Evolutionary conservation across 2,888 invertebrate genomes (phyloP).

Genomic region (Tachina fera): DNA sequence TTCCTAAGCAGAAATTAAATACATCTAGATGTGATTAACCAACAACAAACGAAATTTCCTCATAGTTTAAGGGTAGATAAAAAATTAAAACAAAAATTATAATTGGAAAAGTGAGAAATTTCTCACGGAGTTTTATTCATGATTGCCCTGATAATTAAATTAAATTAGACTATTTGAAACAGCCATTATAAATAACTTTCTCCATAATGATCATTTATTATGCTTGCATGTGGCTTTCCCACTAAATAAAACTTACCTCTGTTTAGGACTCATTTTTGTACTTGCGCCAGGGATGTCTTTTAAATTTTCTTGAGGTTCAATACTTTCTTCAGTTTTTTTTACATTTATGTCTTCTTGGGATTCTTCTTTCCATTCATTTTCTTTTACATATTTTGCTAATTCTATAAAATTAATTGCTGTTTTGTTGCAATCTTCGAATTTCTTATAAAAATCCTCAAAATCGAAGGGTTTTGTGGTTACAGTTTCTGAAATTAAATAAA

Average conservation of each 20-base stretch:
- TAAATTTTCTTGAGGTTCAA: neutral
- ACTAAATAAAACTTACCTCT: slow-evolving; percentile 64
- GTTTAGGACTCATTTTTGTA: slow-evolving; percentile 64
- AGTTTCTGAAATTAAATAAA: slow-evolving; percentile 74
- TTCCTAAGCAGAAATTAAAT: too few species aligned
- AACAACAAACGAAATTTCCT: too few species aligned
- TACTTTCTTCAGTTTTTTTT: slow-evolving; percentile 7
- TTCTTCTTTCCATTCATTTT: slow-evolving; percentile 8
- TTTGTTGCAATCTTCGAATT: slow-evolving; percentile 64
- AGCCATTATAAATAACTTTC: too few species aligned
- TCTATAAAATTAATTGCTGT: slow-evolving; percentile 57
- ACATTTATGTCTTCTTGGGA: neutral
- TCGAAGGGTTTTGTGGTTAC: slow-evolving; percentile 76
- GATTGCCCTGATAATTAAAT: too few species aligned
- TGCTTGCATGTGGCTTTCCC: too few species aligned
- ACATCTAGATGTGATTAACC: too few species aligned
- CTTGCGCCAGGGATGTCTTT: neutral
- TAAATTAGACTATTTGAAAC: too few species aligned
- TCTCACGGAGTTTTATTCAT: too few species aligned
- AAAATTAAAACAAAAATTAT: too few species aligned
- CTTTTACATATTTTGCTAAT: slow-evolving; percentile 65
- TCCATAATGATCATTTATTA: too few species aligned
- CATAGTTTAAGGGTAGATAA: too few species aligned
- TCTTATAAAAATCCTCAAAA: slow-evolving; percentile 67
- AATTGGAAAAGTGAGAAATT: too few species aligned